Evolutionary conservation across 2,888 invertebrate species (phyloP).

Genomic region (Aspidiotus rigidus): DNA sequence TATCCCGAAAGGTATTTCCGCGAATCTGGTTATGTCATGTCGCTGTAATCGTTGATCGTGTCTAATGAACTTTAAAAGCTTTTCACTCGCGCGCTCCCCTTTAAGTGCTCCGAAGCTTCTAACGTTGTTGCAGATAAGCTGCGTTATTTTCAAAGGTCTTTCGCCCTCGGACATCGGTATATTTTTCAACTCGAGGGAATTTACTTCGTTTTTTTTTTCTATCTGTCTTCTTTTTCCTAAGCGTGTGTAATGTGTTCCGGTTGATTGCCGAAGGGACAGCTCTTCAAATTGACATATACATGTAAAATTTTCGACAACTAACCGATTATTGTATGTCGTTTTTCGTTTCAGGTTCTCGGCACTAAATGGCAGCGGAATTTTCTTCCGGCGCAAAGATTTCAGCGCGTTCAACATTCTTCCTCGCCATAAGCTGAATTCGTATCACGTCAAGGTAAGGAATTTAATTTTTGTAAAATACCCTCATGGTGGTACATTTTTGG

Average conservation of each 20-base stretch:
- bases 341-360: constrained; percentile 65
- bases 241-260: neutral
- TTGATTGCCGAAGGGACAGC: neutral
- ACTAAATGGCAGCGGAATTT: constrained; percentile 72
- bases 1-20: neutral
- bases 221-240: neutral
- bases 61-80: constrained; percentile 20
- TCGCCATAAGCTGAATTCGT: constrained; percentile 92
- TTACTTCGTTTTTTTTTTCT: neutral
- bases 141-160: neutral
- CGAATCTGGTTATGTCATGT: constrained; percentile 19
- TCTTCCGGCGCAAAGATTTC: constrained; percentile 86
- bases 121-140: neutral
- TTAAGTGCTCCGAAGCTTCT: neutral
- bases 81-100: constrained; percentile 1
- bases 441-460: constrained; percentile 88
- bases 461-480: too few relatives aligned
- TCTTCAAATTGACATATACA: constrained; percentile 15
- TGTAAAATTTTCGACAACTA: constrained; percentile 11
- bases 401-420: constrained; percentile 90
- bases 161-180: neutral
- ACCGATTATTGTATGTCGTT: constrained; percentile 13
- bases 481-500: too few relatives aligned
- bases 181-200: constrained; percentile 4
- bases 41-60: neutral